Conservation (phyloP, 2,113 vertebrate species). For the Catharus bicknelli region DNA sequence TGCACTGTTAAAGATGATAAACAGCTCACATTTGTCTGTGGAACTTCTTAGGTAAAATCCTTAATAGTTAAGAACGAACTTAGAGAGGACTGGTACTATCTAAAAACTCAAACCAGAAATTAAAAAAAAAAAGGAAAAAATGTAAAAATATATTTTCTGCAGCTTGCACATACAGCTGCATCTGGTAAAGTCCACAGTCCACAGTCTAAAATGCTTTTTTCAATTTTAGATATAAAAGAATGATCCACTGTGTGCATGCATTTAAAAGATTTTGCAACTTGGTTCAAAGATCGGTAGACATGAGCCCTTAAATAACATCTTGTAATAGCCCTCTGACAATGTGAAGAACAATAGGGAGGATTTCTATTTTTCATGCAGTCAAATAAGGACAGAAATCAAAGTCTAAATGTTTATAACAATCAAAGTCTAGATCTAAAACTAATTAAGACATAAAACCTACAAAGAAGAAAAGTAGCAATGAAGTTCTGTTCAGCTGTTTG, state of each 20-base stretch:
- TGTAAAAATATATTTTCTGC: background rate
- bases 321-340: background rate
- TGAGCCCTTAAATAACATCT: background rate
- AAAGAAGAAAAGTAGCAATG: background rate
- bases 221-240: background rate
- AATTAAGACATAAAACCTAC: background rate
- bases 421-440: background rate
- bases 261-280: background rate
- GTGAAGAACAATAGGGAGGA: background rate
- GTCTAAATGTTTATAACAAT: background rate
- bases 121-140: rapidly evolving
- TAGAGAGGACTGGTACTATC: background rate
- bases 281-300: background rate
- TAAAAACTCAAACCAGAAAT: background rate
- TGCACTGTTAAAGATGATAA: background rate
- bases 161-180: background rate
- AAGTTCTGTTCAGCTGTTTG: background rate
- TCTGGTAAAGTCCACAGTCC: background rate
- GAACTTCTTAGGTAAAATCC: background rate
- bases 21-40: background rate
- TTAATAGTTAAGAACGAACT: background rate
- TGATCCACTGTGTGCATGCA: background rate
- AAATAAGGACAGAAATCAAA: background rate
- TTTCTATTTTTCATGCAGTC: background rate
- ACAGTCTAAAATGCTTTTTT: background rate